These are phyloP conservation scores for Monoplex corrugatus DNA, from an alignment of 2,888 invertebrate species.

Conservation along the genomic window DNA sequence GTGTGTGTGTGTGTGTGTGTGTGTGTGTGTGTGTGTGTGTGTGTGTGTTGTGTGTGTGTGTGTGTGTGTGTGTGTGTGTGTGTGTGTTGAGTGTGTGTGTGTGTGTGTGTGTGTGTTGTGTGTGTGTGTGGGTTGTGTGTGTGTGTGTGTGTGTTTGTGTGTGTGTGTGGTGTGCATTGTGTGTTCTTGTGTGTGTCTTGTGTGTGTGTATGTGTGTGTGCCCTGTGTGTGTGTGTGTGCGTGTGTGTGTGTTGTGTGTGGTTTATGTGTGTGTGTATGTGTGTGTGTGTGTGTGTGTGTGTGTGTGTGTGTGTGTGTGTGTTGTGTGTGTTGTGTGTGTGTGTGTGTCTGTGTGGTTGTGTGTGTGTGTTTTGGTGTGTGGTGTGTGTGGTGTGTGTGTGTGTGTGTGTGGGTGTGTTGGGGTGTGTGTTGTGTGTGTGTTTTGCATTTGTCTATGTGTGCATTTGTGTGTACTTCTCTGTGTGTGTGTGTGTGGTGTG, in stretches of 20 bases:
- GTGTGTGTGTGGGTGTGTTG: neutral
- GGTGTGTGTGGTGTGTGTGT: neutral
- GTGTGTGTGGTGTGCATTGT: no score
- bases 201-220: neutral
- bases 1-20: constrained; percentile 34
- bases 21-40: neutral
- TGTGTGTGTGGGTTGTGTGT: neutral
- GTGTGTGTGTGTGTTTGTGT: neutral
- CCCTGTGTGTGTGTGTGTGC: neutral
- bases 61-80: no score
- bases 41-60: neutral
- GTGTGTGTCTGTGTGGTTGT: neutral
- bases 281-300: no score
- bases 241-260: neutral
- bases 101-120: neutral
- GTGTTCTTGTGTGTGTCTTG: no score
- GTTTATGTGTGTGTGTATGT: neutral
- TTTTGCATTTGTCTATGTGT: no score
- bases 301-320: no score
- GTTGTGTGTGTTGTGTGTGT: neutral
- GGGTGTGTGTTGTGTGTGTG: no score
- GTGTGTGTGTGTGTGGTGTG: no score
- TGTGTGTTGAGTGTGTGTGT: no score
- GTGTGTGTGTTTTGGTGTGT: no score
- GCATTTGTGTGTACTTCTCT: no score